phyloP scores from a whole-genome alignment of 2,888 invertebrate genomes.

The Acleris literana region DNA sequence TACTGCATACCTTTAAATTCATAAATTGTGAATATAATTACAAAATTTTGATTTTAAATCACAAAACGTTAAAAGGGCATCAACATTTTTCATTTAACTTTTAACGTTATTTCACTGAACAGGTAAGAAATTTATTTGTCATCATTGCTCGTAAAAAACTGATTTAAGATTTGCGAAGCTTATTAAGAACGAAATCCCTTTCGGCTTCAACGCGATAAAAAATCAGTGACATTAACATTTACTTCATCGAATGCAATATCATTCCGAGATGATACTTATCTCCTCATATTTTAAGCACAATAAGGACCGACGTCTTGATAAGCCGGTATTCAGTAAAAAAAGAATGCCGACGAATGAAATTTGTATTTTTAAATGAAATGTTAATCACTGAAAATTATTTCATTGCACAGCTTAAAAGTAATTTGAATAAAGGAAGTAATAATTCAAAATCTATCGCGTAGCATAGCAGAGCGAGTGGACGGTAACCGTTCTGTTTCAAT shows the following conservation, averaged over 20 bases:
- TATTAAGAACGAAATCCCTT: constrained; percentile 65
- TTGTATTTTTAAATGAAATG: constrained; percentile 1
- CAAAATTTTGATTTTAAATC: neutral
- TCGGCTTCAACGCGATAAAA: constrained; percentile 67
- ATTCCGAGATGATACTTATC: constrained; percentile 54
- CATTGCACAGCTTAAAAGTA: no score
- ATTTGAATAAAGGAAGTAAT: neutral
- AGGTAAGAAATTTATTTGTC: constrained; percentile 66
- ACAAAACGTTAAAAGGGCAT: constrained; percentile 1
- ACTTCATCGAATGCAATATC: constrained; percentile 55
- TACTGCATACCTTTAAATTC: no score
- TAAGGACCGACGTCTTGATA: constrained; percentile 32
- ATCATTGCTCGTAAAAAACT: constrained; percentile 65
- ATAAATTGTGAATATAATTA: no score
- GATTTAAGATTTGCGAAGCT: constrained; percentile 65
- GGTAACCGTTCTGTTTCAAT: constrained; percentile 10
- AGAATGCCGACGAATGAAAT: neutral
- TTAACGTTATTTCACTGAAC: constrained; percentile 43
- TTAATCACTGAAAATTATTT: neutral
- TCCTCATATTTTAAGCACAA: constrained; percentile 48
- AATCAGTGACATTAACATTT: constrained; percentile 67
- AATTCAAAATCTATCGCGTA: neutral
- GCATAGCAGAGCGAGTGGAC: constrained; percentile 10
- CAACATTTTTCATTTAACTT: constrained; percentile 15
- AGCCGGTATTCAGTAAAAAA: constrained; percentile 4